Base-by-base conservation (phyloP, 2,797 vertebrate species). In the Bovichtus diacanthus region DNA sequence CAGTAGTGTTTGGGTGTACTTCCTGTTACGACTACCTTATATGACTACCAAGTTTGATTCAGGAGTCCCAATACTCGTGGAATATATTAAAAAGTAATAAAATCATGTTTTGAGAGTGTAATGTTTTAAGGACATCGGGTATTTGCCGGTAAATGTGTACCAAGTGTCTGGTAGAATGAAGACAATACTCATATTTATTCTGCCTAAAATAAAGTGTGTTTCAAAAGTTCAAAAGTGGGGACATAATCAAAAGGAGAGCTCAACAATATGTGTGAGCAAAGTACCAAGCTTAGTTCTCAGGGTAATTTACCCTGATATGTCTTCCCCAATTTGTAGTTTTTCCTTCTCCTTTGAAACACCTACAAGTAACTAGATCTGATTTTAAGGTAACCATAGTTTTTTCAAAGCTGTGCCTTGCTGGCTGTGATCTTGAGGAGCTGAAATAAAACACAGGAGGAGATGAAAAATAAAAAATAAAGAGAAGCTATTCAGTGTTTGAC, bases 401-500 rank as follows among this genome's bases (percentile, higher is more conserved):
- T 70, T 64, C n/a, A 61, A 71, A 64, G 19, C 4, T 65, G 18
- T 15, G 9, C 46, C 46, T 66, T 31, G 15, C 6, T 44, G 15
- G 61, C 29, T 76, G 36, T 36, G n/a, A 72, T 25, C 58, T 9
- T 19, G 3, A 62, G 31, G 31, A 50, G 53, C 49, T 1, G 5
- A 72, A 41, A 64, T 44, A 11, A 74, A 64, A 69, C 29, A 75
- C 15, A 51, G 70, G 16, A 44, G 41, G 55, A 68, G 25, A 73
- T 27, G 9, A 76, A 63, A 72, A 34, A 51, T 39, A 6, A 46
- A 21, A 49, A 74, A 36, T 9, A 23, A 70, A n/a, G 43, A 61
- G 34, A 54, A 41, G 13, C 55, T 56, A 61, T 87, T 90, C 86
- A 84, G 74, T 88, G 83, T 87, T 54, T 44, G 86, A 86, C 74